A percentile compares a stretch with the other conserved stretches of the same genome.
These are phyloP conservation scores for Agrotis segetum DNA, from an alignment of 2,888 invertebrate genomes.

Conservation along the genomic window DNA sequence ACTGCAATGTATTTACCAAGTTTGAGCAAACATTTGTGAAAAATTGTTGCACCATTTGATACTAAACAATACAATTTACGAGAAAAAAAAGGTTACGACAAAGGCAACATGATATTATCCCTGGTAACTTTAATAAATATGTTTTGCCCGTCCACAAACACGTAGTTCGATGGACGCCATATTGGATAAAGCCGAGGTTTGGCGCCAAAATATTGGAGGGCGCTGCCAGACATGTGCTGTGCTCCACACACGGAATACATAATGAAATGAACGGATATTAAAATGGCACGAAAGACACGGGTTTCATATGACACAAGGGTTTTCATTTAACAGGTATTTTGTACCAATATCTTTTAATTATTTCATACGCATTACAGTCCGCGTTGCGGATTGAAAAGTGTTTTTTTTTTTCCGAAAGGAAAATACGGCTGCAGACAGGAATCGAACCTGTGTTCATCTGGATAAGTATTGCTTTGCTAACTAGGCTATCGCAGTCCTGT, in stretches of 20 bases:
- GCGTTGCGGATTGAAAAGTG: too few relatives aligned
- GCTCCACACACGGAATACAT: constrained; percentile 41
- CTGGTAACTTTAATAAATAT: constrained; percentile 34
- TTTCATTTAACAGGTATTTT: constrained; percentile 12
- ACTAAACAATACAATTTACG: neutral
- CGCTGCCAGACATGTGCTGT: constrained; percentile 37
- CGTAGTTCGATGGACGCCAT: constrained; percentile 39
- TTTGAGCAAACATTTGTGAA: too few relatives aligned
- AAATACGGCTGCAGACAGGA: too few relatives aligned
- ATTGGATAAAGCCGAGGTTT: constrained; percentile 45
- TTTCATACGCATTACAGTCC: too few relatives aligned
- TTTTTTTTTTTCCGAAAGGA: too few relatives aligned
- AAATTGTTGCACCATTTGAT: neutral
- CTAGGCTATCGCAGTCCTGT: too few relatives aligned
- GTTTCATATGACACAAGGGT: constrained; percentile 10
- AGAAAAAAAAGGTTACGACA: neutral
- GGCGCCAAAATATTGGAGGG: constrained; percentile 44
- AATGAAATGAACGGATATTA: constrained; percentile 58
- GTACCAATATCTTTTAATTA: neutral
- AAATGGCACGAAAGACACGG: constrained; percentile 45
- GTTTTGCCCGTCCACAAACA: constrained; percentile 20
- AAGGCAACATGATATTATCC: neutral
- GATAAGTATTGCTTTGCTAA: too few relatives aligned
- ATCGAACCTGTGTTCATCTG: too few relatives aligned
- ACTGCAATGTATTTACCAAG: too few relatives aligned